Conservation (phyloP, 2,113 vertebrate species). For the Limanda limanda region DNA sequence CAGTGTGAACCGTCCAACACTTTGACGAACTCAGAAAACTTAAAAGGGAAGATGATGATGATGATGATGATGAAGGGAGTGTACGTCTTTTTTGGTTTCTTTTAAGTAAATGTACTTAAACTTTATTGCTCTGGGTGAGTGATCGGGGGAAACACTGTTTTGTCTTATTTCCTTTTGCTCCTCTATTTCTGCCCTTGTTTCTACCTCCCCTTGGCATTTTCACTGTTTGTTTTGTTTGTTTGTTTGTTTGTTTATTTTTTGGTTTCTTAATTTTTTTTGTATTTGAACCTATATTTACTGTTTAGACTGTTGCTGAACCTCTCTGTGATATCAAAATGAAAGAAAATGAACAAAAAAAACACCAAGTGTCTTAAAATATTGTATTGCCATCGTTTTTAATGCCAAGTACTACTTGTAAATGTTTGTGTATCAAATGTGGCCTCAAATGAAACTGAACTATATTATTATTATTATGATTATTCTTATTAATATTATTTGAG, state of each 20-base stretch:
- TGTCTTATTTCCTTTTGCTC: constrained; percentile 13
- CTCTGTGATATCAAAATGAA: constrained; percentile 86
- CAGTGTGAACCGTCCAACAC: constrained; percentile 66
- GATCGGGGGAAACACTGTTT: constrained; percentile 62
- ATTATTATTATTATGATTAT: constrained; percentile 60
- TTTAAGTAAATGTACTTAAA: constrained; percentile 45
- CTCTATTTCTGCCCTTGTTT: constrained; percentile 61
- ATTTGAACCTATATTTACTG: constrained; percentile 85
- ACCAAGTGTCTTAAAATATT: constrained; percentile 94
- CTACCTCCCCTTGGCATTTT: constrained; percentile 70
- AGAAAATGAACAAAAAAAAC: constrained; percentile 83
- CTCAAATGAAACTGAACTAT: constrained; percentile 86
- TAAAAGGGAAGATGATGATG: constrained; percentile 27
- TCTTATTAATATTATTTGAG: constrained; percentile 77
- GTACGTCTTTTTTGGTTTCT: neutral
- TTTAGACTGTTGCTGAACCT: constrained; percentile 87
- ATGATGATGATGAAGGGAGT: constrained; percentile 4
- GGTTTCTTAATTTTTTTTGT: constrained; percentile 74
- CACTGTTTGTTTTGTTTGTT: constrained; percentile 49
- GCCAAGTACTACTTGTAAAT: constrained; percentile 90
- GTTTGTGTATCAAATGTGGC: constrained; percentile 90
- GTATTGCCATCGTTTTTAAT: constrained; percentile 91
- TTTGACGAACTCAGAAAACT: constrained; percentile 48
- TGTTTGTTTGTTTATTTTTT: constrained; percentile 23
- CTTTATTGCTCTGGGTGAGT: constrained; percentile 69